Conservation (phyloP, 2,797 vertebrate genomes). For the Anguilla obscura region DNA sequence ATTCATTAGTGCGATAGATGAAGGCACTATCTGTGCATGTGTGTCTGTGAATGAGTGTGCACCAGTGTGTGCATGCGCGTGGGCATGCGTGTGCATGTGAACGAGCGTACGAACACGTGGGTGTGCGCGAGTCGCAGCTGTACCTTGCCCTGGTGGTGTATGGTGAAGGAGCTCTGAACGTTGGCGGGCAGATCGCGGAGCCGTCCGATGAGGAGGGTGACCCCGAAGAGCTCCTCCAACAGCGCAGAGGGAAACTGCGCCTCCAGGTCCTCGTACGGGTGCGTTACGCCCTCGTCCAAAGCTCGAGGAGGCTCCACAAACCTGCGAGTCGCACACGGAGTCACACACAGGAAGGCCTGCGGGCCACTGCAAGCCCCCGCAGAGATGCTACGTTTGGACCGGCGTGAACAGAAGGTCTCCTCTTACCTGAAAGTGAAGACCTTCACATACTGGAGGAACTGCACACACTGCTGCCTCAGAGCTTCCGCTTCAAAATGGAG, state of each 20-base stretch:
- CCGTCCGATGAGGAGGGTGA: constrained; percentile 79
- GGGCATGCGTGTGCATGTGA: too few species aligned
- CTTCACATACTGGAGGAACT: constrained; percentile 92
- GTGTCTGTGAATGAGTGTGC: background rate
- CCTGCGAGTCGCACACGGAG: constrained; percentile 49
- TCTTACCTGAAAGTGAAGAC: constrained; percentile 91
- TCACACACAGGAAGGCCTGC: background rate
- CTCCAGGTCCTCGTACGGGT: constrained; percentile 81
- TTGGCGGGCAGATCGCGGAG: constrained; percentile 80
- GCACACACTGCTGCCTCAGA: constrained; percentile 82
- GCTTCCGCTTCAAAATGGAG: constrained; percentile 87
- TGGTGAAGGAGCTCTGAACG: constrained; percentile 78
- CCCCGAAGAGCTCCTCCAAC: constrained; percentile 85
- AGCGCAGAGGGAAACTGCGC: constrained; percentile 80
- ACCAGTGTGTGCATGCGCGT: background rate
- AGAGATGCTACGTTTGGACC: background rate
- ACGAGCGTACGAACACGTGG: background rate
- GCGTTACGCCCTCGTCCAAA: constrained; percentile 56
- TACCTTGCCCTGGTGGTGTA: constrained; percentile 91
- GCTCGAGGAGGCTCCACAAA: constrained; percentile 66
- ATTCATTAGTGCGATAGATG: background rate
- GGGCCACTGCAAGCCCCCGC: background rate
- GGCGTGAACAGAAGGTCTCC: background rate
- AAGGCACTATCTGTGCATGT: background rate
- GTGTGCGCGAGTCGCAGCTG: background rate